phyloP scores from a whole-genome alignment of 2,113 vertebrate genomes.

The Eublepharis macularius region DNA sequence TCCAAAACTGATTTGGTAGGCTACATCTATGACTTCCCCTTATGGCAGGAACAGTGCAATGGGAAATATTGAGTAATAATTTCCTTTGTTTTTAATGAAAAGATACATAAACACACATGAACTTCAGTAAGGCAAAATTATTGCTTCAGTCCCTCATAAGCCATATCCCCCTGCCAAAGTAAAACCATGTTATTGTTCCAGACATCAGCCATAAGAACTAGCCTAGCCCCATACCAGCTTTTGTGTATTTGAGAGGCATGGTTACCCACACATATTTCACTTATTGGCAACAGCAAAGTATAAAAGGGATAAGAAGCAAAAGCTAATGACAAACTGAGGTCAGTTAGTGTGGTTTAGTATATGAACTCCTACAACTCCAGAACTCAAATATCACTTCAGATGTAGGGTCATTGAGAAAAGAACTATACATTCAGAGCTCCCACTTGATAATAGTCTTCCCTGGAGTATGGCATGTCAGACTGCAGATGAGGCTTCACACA shows the following conservation, averaged over 20 bases:
- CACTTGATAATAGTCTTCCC: neutral
- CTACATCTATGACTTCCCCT: slow-evolving; percentile 20
- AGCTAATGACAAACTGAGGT: neutral
- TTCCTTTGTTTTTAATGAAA: slow-evolving; percentile 22
- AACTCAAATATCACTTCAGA: neutral
- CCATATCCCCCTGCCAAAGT: neutral
- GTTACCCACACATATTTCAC: neutral
- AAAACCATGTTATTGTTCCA: neutral
- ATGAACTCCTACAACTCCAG: neutral
- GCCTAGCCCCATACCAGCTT: neutral
- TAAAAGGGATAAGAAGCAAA: neutral
- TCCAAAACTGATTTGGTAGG: slow-evolving; percentile 38
- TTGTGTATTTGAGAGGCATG: neutral
- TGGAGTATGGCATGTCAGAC: neutral
- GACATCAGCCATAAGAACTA: neutral
- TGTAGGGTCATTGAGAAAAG: neutral
- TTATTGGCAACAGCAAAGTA: neutral
- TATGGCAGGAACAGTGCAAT: neutral
- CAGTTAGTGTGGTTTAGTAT: neutral
- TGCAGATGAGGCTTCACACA: neutral
- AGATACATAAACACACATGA: slow-evolving; percentile 18
- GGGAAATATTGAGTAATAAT: neutral
- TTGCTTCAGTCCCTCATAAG: neutral
- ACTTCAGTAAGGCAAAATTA: neutral
- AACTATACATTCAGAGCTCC: neutral